Base-by-base conservation (phyloP, 2,113 vertebrate genomes). In the Barnardius zonarius region DNA sequence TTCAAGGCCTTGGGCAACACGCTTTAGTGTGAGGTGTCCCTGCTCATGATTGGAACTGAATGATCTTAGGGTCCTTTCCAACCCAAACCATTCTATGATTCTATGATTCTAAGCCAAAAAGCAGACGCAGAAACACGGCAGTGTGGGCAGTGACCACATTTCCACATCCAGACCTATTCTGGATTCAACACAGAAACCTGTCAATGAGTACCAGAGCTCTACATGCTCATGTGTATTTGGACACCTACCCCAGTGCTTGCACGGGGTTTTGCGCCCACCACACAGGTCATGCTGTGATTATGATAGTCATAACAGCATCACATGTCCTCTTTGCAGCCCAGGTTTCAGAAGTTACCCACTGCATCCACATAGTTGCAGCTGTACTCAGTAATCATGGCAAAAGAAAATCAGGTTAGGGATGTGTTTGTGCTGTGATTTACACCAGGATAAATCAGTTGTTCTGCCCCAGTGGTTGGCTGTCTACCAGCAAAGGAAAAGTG, bases 391-490 rank as follows among this genome's bases (percentile, higher is more conserved):
- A 93, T 84, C 64, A 48, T 83, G 66, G 68, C 44, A 90, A 86
- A 88, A 92, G n/a, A 61, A 93, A 95, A 95, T 83, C 31, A 68
- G 68, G 77, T 4, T 86, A 5, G 17, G 80, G 83, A 35, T 59
- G 7, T 52, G 90, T 77, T 75, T 90, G 90, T 68, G 43, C 85
- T 92, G 67, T 73, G 93, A 96, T 96, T 96, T 95, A 94, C 73
- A 78, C 33, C 24, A 17, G 68, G 68, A 78, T 94, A 94, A 95
- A 92, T 90, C 83, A 92, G 68, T 39, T 28, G 76, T 92, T 96
- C 85, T 2, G 6, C 61, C 79, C 73, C 73, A 93, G 64, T 62
- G 68, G 35, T 37, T 0, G 0, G 51, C 87, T 88, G 87, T 89
- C 54, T 83, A 48, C 76, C 5, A 2, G 90, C 48, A 88, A 81